Evolutionary conservation across 2,888 invertebrate genomes (phyloP).

Genomic region (Nysson spinosus): DNA sequence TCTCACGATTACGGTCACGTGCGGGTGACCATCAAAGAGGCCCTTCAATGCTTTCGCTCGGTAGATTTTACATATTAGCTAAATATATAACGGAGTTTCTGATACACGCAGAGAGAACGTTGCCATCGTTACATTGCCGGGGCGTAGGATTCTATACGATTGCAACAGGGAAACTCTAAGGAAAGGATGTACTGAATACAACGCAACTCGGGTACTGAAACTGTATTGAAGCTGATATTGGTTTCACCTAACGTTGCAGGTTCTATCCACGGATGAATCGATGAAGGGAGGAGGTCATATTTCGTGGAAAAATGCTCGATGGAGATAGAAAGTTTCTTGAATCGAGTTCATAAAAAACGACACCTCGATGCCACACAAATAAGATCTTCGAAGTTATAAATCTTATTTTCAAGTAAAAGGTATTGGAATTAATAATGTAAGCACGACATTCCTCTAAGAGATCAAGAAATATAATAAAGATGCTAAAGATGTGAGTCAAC

Average conservation of each 20-base stretch:
- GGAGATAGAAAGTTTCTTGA: conserved; percentile 13
- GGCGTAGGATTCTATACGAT: neutral
- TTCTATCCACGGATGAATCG: neutral
- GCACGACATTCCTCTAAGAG: too few relatives aligned
- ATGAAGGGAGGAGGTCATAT: conserved; percentile 4
- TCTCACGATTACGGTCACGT: conserved; percentile 34
- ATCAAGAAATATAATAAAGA: too few relatives aligned
- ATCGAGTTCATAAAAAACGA: conserved; percentile 14
- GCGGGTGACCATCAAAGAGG: conserved; percentile 2
- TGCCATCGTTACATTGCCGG: conserved; percentile 3
- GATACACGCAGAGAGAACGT: neutral
- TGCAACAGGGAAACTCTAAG: neutral
- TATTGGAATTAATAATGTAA: too few relatives aligned
- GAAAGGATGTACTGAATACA: neutral
- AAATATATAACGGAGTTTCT: neutral
- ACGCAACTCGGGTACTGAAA: conserved; percentile 5
- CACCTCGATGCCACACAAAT: neutral
- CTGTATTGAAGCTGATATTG: conserved; percentile 1
- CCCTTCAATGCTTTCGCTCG: neutral
- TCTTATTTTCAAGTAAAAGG: too few relatives aligned
- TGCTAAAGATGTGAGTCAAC: too few relatives aligned
- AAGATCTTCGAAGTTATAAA: conserved; percentile 9
- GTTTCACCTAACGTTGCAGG: conserved; percentile 2
- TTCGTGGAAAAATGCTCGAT: conserved; percentile 16
- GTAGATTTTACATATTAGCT: conserved; percentile 11